phyloP scores from a whole-genome alignment of 1,140 invertebrate genomes.

The Papilio helenus region DNA sequence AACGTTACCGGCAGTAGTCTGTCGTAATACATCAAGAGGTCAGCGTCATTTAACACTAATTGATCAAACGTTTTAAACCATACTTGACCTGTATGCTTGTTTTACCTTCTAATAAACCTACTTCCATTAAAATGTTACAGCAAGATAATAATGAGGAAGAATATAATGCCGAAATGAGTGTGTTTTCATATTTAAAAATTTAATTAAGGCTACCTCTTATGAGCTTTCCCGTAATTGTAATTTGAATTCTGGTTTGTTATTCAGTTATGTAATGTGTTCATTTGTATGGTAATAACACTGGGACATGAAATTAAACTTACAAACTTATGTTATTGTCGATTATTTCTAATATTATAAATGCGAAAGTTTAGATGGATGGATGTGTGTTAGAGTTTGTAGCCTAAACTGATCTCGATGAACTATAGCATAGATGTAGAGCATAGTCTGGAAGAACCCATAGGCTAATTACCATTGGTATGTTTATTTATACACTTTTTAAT shows the following conservation, averaged over 20 bases:
- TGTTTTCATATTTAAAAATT: conserved; percentile 23
- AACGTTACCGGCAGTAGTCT: too few species aligned
- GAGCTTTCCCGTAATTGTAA: conserved; percentile 3
- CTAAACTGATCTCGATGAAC: too few species aligned
- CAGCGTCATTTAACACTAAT: too few species aligned
- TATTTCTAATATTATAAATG: neutral
- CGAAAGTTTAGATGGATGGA: neutral
- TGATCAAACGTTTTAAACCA: too few species aligned
- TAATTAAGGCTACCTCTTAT: conserved; percentile 15
- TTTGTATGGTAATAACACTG: neutral
- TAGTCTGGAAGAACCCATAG: too few species aligned
- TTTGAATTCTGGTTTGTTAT: conserved; percentile 16
- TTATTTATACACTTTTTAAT: too few species aligned
- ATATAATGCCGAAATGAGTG: neutral
- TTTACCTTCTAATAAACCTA: neutral
- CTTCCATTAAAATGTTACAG: neutral
- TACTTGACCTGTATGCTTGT: too few species aligned
- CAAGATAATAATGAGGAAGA: neutral
- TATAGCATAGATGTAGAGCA: too few species aligned
- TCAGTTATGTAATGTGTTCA: conserved; percentile 7
- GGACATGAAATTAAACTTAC: neutral
- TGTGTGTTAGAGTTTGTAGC: neutral
- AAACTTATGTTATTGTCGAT: neutral
- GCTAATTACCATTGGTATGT: too few species aligned
- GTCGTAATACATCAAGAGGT: too few species aligned